Evolutionary conservation across 2,888 invertebrate genomes (phyloP).

Genomic region (Hedya salicella): DNA sequence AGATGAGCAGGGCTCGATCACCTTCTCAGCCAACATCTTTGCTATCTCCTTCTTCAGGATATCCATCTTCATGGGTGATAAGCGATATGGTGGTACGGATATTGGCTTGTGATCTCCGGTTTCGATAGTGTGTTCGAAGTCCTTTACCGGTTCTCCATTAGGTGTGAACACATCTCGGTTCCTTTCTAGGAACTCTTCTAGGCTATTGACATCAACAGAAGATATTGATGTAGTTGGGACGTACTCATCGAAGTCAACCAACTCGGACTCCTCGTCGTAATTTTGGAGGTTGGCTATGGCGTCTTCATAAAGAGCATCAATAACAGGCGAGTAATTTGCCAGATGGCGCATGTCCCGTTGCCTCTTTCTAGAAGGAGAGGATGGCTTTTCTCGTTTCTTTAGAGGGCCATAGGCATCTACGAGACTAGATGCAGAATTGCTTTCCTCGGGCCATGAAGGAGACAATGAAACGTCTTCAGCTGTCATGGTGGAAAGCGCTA

Average conservation of each 20-base stretch:
- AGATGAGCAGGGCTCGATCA: conserved; percentile 55
- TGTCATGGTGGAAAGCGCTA: background rate
- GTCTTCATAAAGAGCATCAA: conserved; percentile 12
- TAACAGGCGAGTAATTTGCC: background rate
- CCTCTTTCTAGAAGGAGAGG: background rate
- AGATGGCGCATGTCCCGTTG: no score
- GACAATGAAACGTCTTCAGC: background rate
- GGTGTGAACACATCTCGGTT: background rate
- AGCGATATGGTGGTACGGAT: background rate
- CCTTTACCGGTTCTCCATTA: background rate
- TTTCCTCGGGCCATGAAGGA: conserved; percentile 11
- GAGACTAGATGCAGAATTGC: background rate
- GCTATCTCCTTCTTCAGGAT: no score
- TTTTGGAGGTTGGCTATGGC: background rate
- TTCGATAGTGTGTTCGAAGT: background rate
- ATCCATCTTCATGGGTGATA: no score
- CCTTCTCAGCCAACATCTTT: conserved; percentile 1
- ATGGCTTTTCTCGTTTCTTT: background rate
- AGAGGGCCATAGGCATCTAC: background rate
- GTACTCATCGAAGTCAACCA: background rate
- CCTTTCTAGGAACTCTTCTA: background rate
- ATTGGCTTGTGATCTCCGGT: background rate
- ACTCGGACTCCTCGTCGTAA: conserved; percentile 5
- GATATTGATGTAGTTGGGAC: conserved; percentile 11
- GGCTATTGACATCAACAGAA: background rate